phyloP scores from a whole-genome alignment of 2,888 invertebrate genomes.

The Syrista parreyssii region DNA sequence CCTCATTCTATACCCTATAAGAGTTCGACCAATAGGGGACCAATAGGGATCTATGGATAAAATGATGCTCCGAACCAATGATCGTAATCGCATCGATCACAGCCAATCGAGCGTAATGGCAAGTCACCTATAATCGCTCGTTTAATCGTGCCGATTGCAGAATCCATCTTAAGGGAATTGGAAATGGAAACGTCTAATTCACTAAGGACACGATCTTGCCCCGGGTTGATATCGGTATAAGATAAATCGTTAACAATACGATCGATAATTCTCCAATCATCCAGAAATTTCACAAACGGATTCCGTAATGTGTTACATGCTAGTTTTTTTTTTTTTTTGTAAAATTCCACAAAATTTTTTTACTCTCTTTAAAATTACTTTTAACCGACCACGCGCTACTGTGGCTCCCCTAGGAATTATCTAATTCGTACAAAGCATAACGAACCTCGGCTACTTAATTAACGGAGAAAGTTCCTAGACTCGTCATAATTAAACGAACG shows the following conservation, averaged over 20 bases:
- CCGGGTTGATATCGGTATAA: background rate
- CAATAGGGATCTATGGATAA: background rate
- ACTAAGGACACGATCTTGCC: background rate
- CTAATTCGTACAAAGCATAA: conserved; percentile 20
- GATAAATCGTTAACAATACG: background rate
- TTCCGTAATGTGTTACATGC: background rate
- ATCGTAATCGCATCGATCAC: background rate
- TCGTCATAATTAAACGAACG: conserved; percentile 33
- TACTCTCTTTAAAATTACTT: background rate
- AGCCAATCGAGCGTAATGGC: background rate
- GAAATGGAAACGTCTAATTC: background rate
- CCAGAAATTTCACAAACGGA: background rate
- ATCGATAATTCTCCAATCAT: background rate
- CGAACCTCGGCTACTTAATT: conserved; percentile 41
- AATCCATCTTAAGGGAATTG: background rate
- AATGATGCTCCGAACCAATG: background rate
- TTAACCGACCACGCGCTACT: background rate
- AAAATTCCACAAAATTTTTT: background rate
- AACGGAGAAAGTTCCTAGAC: conserved; percentile 46
- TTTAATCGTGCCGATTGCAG: background rate
- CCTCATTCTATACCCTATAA: background rate
- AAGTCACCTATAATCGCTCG: background rate
- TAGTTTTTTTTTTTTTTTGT: background rate
- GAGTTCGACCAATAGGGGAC: background rate
- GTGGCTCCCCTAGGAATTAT: background rate